phyloP scores from a whole-genome alignment of 2,113 vertebrate species.

The Setophaga petechia region DNA sequence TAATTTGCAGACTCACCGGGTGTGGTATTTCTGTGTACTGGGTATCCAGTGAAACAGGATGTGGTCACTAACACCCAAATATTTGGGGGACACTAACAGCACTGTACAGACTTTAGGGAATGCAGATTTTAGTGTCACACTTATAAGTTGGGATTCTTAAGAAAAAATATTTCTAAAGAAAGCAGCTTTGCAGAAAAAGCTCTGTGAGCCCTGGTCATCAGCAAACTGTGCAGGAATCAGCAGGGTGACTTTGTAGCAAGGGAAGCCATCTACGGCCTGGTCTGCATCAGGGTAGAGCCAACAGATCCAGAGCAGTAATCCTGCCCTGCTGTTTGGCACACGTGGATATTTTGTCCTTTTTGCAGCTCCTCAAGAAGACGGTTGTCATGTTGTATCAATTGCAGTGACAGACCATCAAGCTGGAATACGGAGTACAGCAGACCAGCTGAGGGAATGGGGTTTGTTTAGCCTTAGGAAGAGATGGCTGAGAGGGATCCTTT shows the following conservation, averaged over 20 bases:
- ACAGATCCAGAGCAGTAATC: not conserved
- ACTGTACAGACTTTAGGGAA: not conserved
- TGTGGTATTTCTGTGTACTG: not conserved
- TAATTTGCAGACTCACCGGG: not conserved
- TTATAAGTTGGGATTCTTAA: not conserved
- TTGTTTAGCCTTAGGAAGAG: not conserved
- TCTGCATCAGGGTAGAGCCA: not conserved
- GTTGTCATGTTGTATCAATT: not conserved
- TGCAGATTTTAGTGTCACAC: not conserved
- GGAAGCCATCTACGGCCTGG: not conserved
- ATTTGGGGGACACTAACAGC: not conserved
- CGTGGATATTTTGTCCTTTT: not conserved
- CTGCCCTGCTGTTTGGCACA: not conserved
- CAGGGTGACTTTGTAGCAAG: not conserved
- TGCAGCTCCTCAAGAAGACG: not conserved
- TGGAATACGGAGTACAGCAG: not conserved
- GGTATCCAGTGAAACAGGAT: not conserved
- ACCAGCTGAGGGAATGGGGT: not conserved
- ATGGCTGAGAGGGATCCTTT: rapidly evolving
- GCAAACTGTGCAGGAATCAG: not conserved
- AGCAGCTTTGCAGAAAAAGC: not conserved
- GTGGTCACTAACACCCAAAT: not conserved
- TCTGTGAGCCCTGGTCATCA: not conserved
- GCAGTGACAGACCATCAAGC: not conserved
- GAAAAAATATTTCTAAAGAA: not conserved